Evolutionary conservation across 2,888 invertebrate species (phyloP).

Genomic region (Drosophila aldrichi): DNA sequence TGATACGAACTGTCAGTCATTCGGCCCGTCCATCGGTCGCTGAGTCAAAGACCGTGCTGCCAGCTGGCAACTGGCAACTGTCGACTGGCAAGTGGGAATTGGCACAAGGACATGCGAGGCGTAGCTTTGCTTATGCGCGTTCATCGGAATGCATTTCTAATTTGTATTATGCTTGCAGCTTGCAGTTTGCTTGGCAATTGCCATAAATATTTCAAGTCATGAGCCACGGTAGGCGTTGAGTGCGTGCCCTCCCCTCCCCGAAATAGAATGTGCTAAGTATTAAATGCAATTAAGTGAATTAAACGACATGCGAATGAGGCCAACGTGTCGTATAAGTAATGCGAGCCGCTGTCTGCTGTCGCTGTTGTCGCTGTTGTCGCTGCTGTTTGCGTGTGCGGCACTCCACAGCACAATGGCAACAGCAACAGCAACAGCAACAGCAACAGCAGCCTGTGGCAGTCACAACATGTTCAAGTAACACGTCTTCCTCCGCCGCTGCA

Average conservation of each 20-base stretch:
- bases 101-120: slow-evolving; percentile 67
- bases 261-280: slow-evolving; percentile 34
- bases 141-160: slow-evolving; percentile 70
- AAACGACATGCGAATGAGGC: slow-evolving; percentile 54
- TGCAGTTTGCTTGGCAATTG: slow-evolving; percentile 52
- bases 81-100: slow-evolving; percentile 62
- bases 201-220: slow-evolving; percentile 50
- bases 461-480: slow-evolving; percentile 47
- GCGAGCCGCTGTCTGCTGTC: neutral
- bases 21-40: slow-evolving; percentile 27
- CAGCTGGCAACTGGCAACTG: slow-evolving; percentile 57
- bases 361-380: neutral
- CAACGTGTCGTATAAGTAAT: slow-evolving; percentile 48
- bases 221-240: slow-evolving; percentile 9
- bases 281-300: slow-evolving; percentile 73
- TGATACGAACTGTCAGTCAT: slow-evolving; percentile 64
- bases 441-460: slow-evolving; percentile 51
- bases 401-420: slow-evolving; percentile 57
- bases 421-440: slow-evolving; percentile 11
- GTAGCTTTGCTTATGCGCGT: slow-evolving; percentile 54
- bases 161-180: slow-evolving; percentile 65
- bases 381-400: slow-evolving; percentile 21
- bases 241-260: slow-evolving; percentile 27
- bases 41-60: slow-evolving; percentile 28
- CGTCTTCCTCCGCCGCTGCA: slow-evolving; percentile 1